A percentile compares a stretch with the other conserved stretches of the same genome.
phyloP scores from a whole-genome alignment of 2,888 invertebrate species.

The Stictocephala bisonia region DNA sequence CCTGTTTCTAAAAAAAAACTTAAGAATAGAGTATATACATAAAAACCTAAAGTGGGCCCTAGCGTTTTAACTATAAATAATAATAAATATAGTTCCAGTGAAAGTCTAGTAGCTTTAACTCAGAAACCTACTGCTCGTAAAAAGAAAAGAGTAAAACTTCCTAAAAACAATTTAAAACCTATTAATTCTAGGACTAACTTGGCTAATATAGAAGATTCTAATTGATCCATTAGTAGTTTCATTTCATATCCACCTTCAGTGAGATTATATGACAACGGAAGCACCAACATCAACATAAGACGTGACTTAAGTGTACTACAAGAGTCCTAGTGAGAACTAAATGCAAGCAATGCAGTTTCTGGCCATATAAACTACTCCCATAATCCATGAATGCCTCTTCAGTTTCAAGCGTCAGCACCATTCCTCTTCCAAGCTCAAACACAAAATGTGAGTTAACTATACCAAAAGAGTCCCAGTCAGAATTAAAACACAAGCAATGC shows the following conservation, averaged over 20 bases:
- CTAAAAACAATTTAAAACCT: not conserved
- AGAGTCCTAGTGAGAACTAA: constrained; percentile 17
- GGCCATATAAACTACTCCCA: too few species aligned
- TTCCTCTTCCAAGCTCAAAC: too few species aligned
- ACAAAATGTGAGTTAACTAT: too few species aligned
- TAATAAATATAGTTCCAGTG: constrained; percentile 41
- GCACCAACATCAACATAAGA: not conserved
- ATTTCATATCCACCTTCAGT: constrained; percentile 30
- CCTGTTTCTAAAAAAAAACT: constrained; percentile 50
- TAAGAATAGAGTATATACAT: constrained; percentile 30
- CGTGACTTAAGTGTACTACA: constrained; percentile 1
- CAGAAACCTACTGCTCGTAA: constrained; percentile 16
- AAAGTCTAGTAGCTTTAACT: constrained; percentile 38
- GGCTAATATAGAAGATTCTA: constrained; percentile 1
- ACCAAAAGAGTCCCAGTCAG: too few species aligned
- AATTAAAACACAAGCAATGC: too few species aligned
- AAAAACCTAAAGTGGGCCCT: constrained; percentile 28
- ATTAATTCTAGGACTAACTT: constrained; percentile 14
- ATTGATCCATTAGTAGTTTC: constrained; percentile 3
- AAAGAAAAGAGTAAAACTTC: not conserved
- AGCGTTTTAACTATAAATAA: constrained; percentile 39
- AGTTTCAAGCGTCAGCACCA: too few species aligned
- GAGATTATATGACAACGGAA: not conserved
- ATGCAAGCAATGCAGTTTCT: too few species aligned
- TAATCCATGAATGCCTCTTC: too few species aligned